These are phyloP conservation scores for Platichthys flesus DNA, from an alignment of 2,113 vertebrate species.

Conservation along the genomic window DNA sequence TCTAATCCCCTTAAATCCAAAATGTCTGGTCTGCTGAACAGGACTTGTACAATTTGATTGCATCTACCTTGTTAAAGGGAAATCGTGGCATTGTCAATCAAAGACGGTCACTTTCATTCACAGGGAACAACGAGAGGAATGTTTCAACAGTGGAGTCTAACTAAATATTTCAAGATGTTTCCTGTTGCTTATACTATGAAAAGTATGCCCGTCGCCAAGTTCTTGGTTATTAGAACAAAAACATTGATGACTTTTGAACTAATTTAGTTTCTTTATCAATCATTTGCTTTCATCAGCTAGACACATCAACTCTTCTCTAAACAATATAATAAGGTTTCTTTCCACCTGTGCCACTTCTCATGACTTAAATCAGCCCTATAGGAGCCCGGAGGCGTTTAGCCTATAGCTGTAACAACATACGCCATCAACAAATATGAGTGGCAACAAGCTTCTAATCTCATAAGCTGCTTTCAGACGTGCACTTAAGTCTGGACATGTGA, in stretches of 20 bases:
- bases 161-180: conserved; percentile 27
- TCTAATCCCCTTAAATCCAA: conserved; percentile 50
- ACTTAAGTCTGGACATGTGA: neutral
- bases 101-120: conserved; percentile 35
- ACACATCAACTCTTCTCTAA: neutral
- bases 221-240: no score
- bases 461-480: neutral
- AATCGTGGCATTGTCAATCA: conserved; percentile 54
- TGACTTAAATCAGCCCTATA: neutral
- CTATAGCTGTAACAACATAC: neutral
- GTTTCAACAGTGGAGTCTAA: neutral
- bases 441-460: neutral
- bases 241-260: no score
- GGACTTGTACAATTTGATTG: conserved; percentile 47
- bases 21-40: conserved; percentile 40
- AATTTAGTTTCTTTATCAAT: no score
- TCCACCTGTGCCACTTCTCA: neutral
- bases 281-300: neutral
- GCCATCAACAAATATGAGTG: neutral
- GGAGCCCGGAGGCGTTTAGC: neutral
- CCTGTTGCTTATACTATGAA: neutral
- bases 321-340: neutral
- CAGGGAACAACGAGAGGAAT: conserved; percentile 12
- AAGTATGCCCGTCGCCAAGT: neutral
- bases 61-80: conserved; percentile 62